These are phyloP conservation scores for Acanthosepion esculentum DNA, from an alignment of 2,888 invertebrate genomes.

Conservation along the genomic window DNA sequence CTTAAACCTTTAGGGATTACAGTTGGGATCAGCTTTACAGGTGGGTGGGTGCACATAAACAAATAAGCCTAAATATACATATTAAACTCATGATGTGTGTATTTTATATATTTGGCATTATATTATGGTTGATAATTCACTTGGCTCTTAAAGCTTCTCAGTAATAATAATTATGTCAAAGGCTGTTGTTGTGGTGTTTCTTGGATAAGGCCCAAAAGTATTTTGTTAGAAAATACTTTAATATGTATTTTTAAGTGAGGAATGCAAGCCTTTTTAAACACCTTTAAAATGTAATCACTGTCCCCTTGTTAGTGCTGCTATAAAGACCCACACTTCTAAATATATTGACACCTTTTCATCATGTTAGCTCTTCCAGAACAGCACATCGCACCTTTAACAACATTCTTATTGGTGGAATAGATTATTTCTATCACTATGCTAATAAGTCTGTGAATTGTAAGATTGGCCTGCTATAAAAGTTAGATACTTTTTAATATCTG, in stretches of 20 bases:
- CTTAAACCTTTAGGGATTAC: background rate
- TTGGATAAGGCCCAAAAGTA: background rate
- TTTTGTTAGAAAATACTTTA: background rate
- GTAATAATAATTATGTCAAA: background rate
- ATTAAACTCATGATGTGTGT: no score
- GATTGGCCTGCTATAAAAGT: background rate
- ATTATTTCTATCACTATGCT: background rate
- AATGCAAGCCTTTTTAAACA: background rate
- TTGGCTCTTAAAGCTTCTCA: background rate
- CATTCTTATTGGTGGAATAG: background rate
- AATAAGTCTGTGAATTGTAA: background rate
- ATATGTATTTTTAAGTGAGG: background rate
- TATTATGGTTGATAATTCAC: background rate
- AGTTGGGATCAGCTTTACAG: background rate
- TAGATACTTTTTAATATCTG: background rate
- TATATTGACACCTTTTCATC: background rate
- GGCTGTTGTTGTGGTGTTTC: background rate
- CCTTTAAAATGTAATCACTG: background rate
- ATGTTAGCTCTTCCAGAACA: background rate
- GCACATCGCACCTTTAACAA: background rate
- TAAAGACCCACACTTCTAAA: background rate
- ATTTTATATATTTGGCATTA: no score
- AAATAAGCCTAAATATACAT: background rate
- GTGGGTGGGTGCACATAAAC: background rate
- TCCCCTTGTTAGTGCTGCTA: background rate